Conservation (phyloP, 1,140 invertebrate species). For the Leptinotarsa undecemlineata region DNA sequence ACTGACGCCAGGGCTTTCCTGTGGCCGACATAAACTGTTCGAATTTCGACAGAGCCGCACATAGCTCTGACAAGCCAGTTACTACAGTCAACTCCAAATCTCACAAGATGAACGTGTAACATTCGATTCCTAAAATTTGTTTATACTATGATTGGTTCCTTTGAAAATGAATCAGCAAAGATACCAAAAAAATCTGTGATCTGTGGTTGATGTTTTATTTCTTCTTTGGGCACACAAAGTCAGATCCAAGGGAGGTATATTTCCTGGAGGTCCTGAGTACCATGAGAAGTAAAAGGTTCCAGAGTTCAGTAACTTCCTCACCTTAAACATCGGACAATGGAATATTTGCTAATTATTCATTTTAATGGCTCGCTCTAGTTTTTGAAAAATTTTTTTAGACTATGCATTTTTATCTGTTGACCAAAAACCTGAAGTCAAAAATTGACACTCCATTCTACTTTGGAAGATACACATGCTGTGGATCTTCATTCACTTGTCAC, state of each 20-base stretch:
- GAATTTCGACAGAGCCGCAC: conserved; percentile 94
- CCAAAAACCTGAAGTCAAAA: no score
- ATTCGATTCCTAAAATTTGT: conserved; percentile 78
- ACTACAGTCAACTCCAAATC: conserved; percentile 85
- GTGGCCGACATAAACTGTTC: conserved; percentile 93
- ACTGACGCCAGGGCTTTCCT: conserved; percentile 91
- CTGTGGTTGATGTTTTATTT: conserved; percentile 76
- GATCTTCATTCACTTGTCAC: no score
- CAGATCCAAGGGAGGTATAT: conserved; percentile 69
- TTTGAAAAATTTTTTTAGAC: no score
- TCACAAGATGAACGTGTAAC: conserved; percentile 87
- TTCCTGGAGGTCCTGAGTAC: conserved; percentile 52
- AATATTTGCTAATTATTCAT: no score
- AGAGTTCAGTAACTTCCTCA: conserved; percentile 89
- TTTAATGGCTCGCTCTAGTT: no score
- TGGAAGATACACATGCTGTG: no score
- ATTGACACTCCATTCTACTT: no score
- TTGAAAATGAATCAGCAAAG: neutral
- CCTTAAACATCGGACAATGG: conserved; percentile 46
- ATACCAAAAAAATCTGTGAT: conserved; percentile 95
- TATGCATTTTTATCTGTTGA: no score
- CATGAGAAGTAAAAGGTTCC: conserved; percentile 97
- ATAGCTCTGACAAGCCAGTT: conserved; percentile 91
- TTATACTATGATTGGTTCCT: conserved; percentile 7
- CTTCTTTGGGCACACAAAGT: conserved; percentile 90